Evolutionary conservation across 2,888 invertebrate species (phyloP), one percentile per base, ranked within the genome.

Genomic region (Salticus scenicus): DNA sequence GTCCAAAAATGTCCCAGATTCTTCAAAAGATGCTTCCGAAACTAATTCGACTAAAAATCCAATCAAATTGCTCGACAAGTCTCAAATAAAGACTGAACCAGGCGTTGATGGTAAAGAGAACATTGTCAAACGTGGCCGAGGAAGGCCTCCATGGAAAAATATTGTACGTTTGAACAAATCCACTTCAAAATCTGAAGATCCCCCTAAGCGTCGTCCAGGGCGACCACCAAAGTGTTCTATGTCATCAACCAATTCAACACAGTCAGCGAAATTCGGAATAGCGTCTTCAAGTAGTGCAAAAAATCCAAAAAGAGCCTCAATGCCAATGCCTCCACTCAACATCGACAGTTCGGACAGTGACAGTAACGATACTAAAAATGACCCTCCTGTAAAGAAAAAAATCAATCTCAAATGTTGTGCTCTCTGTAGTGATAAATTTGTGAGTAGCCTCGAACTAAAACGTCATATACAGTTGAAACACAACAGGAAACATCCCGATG

Each of bases 351-450:
- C 67, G n/a, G 37, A 67, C 37, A 37, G 37, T 7, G 67, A 67
- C 4, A 24, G 20, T 7, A 30, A 66, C 4, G 30, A 20, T 1
- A 33, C 7, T n/a, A 28, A 12, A 14, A 7, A 28, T 10, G 33
- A 31, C 8, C 12, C 1, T 0, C 33, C 67, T 20, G 33, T 24
- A 1, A 42, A 63, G 17, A 42, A 41, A 14, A 74, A 74, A 42
- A 27, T 27, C 0, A 31, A 27, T 0, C 24, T 42, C 8, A 80
- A 51, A n/a, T 20, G 33, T 5, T 84, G 83, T 14, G 42, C 73
- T 0, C 69, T 77, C 20, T 84, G 83, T 31, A 77, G 73, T 30
- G 51, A 84, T 30, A 77, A 69, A 27, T 84, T 77, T 20, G n/a
- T 67, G 5, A 28, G 67, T 14, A 33, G 20, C 24, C 28, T 78